Conservation (phyloP, 2,113 vertebrate genomes). For the Corydoras sp. region DNA sequence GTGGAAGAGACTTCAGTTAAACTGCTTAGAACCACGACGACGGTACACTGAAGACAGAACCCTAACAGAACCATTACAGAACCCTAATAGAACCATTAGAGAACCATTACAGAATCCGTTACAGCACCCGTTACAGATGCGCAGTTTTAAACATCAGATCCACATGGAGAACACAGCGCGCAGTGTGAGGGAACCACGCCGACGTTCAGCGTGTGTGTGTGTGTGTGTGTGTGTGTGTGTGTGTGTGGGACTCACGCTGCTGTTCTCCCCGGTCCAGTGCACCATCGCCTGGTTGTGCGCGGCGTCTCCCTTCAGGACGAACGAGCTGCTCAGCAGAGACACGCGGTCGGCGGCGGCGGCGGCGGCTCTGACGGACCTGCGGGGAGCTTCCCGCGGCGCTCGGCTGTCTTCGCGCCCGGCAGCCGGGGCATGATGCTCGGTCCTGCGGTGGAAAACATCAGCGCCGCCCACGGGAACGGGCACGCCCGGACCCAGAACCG, state of each 20-base stretch:
- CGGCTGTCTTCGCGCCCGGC: constrained; percentile 20
- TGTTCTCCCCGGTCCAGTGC: constrained; percentile 97
- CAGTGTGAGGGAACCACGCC: neutral
- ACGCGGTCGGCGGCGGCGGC: constrained; percentile 71
- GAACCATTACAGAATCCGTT: neutral
- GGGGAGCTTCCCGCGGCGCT: constrained; percentile 25
- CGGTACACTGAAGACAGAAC: neutral
- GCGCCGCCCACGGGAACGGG: constrained; percentile 32
- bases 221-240: constrained; percentile 13
- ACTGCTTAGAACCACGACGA: no score
- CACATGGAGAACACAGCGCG: neutral
- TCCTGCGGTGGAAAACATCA: constrained; percentile 53
- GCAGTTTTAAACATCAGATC: no score
- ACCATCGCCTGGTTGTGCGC: constrained; percentile 99
- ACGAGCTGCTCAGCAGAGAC: constrained; percentile 87
- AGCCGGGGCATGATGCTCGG: constrained; percentile 17
- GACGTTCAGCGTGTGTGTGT: neutral
- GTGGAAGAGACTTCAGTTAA: no score
- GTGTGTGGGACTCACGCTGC: constrained; percentile 82
- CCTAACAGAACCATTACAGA: neutral
- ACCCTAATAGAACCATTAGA: neutral
- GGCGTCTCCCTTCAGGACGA: constrained; percentile 93
- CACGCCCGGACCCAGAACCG: constrained; percentile 54
- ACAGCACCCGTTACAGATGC: neutral
- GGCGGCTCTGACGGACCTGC: constrained; percentile 46